These are phyloP conservation scores for Parnassius smintheus DNA, from an alignment of 2,888 invertebrate species.

Conservation along the genomic window DNA sequence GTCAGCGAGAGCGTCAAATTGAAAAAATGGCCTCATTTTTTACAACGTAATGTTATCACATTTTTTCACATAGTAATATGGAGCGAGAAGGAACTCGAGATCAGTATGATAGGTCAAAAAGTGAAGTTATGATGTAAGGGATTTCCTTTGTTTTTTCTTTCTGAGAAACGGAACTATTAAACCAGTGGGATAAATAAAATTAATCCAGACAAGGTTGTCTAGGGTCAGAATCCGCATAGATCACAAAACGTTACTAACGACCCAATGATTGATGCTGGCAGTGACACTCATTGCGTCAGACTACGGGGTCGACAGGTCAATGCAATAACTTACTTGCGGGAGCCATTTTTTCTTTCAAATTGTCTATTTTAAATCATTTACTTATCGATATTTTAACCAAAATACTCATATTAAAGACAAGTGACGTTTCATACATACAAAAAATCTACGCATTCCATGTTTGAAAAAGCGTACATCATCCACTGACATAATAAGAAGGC, in stretches of 20 bases:
- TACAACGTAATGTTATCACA: background rate
- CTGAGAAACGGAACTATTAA: no score
- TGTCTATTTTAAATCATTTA: no score
- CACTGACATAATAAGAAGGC: no score
- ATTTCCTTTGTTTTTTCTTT: no score
- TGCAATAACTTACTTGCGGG: conserved; percentile 53
- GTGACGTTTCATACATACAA: no score
- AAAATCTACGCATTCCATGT: no score
- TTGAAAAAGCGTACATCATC: no score
- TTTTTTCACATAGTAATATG: background rate
- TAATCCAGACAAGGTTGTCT: conserved; percentile 36
- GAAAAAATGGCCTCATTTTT: no score
- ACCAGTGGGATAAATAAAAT: conserved; percentile 24
- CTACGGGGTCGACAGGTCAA: conserved; percentile 71
- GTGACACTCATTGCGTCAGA: conserved; percentile 69
- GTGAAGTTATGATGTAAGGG: background rate
- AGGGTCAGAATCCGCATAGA: conserved; percentile 36
- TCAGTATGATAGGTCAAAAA: background rate
- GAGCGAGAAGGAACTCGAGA: background rate
- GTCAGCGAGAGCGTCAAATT: no score
- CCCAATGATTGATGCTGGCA: conserved; percentile 70
- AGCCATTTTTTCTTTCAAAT: conserved; percentile 11
- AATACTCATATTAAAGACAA: no score
- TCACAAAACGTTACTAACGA: conserved; percentile 68
- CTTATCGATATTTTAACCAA: no score